phyloP scores from a whole-genome alignment of 1,140 invertebrate genomes.

The Patella vulgata region DNA sequence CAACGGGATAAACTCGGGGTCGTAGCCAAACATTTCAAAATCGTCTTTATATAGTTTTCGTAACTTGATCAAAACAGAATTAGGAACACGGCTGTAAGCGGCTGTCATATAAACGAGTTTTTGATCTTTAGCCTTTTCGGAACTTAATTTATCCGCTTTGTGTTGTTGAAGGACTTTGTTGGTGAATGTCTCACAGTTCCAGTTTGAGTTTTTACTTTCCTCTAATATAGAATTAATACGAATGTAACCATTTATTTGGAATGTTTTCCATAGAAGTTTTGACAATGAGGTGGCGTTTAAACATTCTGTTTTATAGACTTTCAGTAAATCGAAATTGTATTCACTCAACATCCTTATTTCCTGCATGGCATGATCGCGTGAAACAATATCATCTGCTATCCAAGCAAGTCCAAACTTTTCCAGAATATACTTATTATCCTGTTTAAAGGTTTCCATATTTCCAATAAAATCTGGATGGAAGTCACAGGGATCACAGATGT shows the following conservation, averaged over 20 bases:
- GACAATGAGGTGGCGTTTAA: conserved; percentile 15
- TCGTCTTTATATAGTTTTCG: too few species aligned
- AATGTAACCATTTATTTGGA: conserved; percentile 36
- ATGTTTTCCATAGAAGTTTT: conserved; percentile 27
- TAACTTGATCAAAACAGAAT: too few species aligned
- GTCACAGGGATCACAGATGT: conserved; percentile 34
- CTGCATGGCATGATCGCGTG: conserved; percentile 6
- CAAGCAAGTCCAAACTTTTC: conserved; percentile 12
- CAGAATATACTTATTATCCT: conserved; percentile 22
- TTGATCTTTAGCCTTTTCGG: too few species aligned
- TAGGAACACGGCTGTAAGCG: too few species aligned
- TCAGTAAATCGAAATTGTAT: conserved; percentile 29
- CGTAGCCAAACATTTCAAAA: too few species aligned
- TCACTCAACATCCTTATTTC: conserved; percentile 33
- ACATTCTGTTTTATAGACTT: conserved; percentile 20
- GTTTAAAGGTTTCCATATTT: conserved; percentile 38
- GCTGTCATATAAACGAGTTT: too few species aligned
- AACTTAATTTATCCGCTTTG: too few species aligned
- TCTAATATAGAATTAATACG: too few species aligned
- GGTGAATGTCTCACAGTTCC: too few species aligned
- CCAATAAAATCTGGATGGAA: conserved; percentile 34
- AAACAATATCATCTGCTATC: conserved; percentile 8
- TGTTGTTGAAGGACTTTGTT: too few species aligned
- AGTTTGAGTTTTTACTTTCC: too few species aligned
- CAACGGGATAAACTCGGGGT: too few species aligned